These are phyloP conservation scores for Rattus norvegicus DNA, from an alignment of 2,113 vertebrate species.

Conservation along the genomic window GRCr8 NC_086039.1:12759501-12760000, in stretches of 20 bases:
- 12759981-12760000: slow-evolving; percentile 34
- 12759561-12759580: slow-evolving; percentile 13
- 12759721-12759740: slow-evolving; percentile 5
- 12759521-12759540: neutral
- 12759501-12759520: neutral
- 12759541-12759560: neutral
- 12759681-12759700: slow-evolving; percentile 44
- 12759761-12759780: slow-evolving; percentile 7
- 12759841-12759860: neutral
- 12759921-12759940: slow-evolving; percentile 27
- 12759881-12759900: slow-evolving; percentile 44
- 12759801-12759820: slow-evolving; percentile 31
- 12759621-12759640: neutral
- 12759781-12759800: slow-evolving; percentile 4
- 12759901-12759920: slow-evolving; percentile 36
- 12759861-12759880: slow-evolving; percentile 39
- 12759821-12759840: neutral
- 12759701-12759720: neutral
- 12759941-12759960: slow-evolving; percentile 36
- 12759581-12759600: neutral
- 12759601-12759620: slow-evolving; percentile 14
- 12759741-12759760: neutral
- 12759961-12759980: slow-evolving; percentile 39
- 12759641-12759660: neutral
- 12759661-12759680: slow-evolving; percentile 38